Conservation (phyloP, 2,797 vertebrate species). For the Orientallactaga sibirica region DNA sequence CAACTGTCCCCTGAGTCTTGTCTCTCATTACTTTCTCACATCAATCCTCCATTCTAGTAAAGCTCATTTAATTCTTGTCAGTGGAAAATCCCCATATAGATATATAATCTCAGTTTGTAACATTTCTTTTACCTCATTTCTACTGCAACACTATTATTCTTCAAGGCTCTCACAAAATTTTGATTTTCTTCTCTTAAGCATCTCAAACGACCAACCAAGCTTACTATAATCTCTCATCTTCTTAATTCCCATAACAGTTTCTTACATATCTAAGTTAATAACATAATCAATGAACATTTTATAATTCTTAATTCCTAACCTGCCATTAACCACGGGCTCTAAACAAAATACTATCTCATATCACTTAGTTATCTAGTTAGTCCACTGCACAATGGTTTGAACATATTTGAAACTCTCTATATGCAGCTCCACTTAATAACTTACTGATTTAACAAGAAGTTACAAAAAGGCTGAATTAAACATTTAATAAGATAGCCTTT, state of each 20-base stretch:
- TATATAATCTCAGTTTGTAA: neutral
- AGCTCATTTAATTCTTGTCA: neutral
- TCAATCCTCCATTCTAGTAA: neutral
- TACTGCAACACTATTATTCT: slow-evolving; percentile 13
- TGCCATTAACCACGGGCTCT: neutral
- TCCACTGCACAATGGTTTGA: neutral
- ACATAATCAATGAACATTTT: neutral
- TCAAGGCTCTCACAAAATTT: slow-evolving; percentile 12
- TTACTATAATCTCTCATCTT: slow-evolving; percentile 24
- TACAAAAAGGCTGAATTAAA: slow-evolving; percentile 47
- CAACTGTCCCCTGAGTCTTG: neutral
- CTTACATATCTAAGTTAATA: neutral
- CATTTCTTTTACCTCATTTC: neutral
- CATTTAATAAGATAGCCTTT: neutral
- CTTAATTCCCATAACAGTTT: neutral
- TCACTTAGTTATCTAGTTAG: slow-evolving; percentile 34
- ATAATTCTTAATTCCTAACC: slow-evolving; percentile 27
- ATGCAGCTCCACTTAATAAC: neutral
- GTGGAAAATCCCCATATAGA: neutral
- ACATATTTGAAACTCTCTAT: slow-evolving; percentile 36
- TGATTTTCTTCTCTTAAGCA: slow-evolving; percentile 44
- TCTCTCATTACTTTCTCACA: neutral
- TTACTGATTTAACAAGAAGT: neutral
- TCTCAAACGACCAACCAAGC: slow-evolving; percentile 23
- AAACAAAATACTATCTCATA: slow-evolving; percentile 41